Evolutionary conservation across 2,797 vertebrate genomes (phyloP).

Genomic region (Hapalemur alaotrensis): DNA sequence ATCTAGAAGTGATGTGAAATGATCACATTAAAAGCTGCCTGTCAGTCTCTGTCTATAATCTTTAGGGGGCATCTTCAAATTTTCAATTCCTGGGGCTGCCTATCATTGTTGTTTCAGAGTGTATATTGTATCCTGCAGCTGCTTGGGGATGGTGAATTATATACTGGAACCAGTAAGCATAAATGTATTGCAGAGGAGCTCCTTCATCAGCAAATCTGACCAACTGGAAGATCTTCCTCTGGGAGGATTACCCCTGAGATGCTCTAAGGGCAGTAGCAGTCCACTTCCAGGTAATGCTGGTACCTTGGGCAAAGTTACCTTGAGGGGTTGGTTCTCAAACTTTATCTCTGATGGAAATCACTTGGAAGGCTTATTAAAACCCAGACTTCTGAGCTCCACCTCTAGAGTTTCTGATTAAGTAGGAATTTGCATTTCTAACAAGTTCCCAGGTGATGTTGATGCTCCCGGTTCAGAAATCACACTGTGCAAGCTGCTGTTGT

Average conservation of each 20-base stretch:
- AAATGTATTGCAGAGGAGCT: background rate
- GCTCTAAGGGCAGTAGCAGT: background rate
- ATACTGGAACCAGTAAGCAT: background rate
- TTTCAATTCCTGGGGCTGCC: background rate
- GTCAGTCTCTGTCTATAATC: background rate
- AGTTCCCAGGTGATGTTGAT: background rate
- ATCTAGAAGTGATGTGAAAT: background rate
- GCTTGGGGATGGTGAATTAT: background rate
- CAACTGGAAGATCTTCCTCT: background rate
- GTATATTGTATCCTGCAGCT: background rate
- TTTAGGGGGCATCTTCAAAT: background rate
- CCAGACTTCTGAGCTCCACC: background rate
- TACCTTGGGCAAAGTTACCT: background rate
- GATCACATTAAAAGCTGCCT: background rate
- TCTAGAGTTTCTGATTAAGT: background rate
- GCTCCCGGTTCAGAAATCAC: background rate
- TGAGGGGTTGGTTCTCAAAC: background rate
- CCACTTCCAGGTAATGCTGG: background rate
- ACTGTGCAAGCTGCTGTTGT: background rate
- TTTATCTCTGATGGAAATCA: slow-evolving; percentile 12
- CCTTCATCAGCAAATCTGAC: background rate
- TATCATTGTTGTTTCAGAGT: background rate
- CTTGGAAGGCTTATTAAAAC: background rate
- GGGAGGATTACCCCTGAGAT: background rate
- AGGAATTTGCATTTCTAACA: background rate